phyloP scores from a whole-genome alignment of 2,888 invertebrate species.

The Xestobium rufovillosum region DNA sequence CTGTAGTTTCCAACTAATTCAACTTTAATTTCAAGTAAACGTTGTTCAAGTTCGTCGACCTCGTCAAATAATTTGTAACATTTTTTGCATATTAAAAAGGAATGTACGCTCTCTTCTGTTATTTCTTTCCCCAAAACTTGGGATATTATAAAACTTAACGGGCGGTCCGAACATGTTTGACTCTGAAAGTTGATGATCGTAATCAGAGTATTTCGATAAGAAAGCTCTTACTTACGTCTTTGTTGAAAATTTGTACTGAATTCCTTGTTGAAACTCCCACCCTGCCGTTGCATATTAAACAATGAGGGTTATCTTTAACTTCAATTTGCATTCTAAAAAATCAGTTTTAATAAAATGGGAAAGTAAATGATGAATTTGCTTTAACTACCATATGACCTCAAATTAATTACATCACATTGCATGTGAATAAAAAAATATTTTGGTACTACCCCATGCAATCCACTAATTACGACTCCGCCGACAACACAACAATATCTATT shows the following conservation, averaged over 20 bases:
- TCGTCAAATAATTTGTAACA: slow-evolving; percentile 58
- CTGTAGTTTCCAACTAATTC: slow-evolving; percentile 49
- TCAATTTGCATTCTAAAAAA: slow-evolving; percentile 34
- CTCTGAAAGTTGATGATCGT: slow-evolving; percentile 23
- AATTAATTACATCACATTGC: too few species aligned
- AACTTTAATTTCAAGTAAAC: slow-evolving; percentile 46
- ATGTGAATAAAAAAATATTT: too few species aligned
- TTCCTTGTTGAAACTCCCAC: slow-evolving; percentile 48
- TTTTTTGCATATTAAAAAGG: slow-evolving; percentile 57
- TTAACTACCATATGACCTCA: too few species aligned
- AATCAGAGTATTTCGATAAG: background rate
- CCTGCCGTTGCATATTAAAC: slow-evolving; percentile 56
- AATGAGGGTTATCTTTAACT: slow-evolving; percentile 39
- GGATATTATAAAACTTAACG: slow-evolving; percentile 40
- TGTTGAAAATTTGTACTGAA: slow-evolving; percentile 48
- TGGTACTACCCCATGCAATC: too few species aligned
- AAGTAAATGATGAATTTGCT: too few species aligned
- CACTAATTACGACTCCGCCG: too few species aligned
- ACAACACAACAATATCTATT: too few species aligned
- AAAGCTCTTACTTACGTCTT: slow-evolving; percentile 32
- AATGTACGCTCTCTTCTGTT: slow-evolving; percentile 47
- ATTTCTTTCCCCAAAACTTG: slow-evolving; percentile 46
- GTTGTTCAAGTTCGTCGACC: slow-evolving; percentile 51
- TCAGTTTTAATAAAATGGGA: too few species aligned
- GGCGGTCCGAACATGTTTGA: slow-evolving; percentile 31